Evolutionary conservation across 2,113 vertebrate species (phyloP), one percentile per base, ranked within the genome.

Genomic region (Gallinago undulata): DNA sequence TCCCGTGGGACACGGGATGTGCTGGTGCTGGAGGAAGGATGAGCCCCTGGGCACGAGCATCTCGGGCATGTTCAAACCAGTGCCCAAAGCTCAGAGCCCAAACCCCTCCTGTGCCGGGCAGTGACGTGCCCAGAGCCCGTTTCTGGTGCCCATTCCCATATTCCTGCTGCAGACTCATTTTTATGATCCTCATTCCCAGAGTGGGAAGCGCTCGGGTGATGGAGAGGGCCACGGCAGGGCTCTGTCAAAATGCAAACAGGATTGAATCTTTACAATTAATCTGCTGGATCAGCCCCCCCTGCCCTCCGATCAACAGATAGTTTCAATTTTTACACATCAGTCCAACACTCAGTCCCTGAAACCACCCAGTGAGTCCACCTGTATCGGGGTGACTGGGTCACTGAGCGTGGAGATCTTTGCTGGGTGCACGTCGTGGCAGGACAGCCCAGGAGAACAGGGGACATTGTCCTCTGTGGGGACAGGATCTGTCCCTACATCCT

Each of bases 291-390:
- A 39, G 6, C 27, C 72, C 73, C 43, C 43, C 63, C 48, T 35
- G 18, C 43, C 28, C 53, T 55, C 33, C 17, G 1, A 14, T 39
- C 81, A 72, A 51, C 4, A 48, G 16, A 7, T 9, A 10, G 2
- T 19, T 72, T 21, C 18, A 7, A 5, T 31, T 91, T 73, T 76
- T 51, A 22, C 16, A 6, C 21, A 33, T 43, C 68, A n/a, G n/a
- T 23, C n/a, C 39, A 47, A 33, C 1, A 17, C 5, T 6, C 35
- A 7, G 43, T 5, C 0, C 0, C 48, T 50, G 39, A 74, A 84
- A 55, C 18, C 57, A n/a, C 31, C 13, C 53, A 0, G 3, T 2
- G 17, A 50, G 14, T 33, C 55, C 30, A n/a, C 31, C 7, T 4
- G 25, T 8, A 14, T 41, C 41, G 24, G 25, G 7, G n/a, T 17